Conservation (phyloP, 2,797 vertebrate species). For the Semotilus atromaculatus region DNA sequence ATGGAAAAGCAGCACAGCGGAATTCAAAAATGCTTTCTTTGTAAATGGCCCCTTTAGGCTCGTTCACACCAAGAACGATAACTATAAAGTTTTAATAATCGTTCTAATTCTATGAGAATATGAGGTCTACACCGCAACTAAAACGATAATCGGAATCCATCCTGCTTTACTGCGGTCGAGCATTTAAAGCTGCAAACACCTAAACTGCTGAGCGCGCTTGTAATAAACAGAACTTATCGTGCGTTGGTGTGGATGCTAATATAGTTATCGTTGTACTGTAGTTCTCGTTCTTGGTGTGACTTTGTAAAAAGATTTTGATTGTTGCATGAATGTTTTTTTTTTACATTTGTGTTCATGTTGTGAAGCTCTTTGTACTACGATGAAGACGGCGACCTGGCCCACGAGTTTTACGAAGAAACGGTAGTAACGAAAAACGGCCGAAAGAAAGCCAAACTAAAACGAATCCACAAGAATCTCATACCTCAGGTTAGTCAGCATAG, state of each 20-base stretch:
- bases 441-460: slow-evolving; percentile 94
- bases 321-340: not conserved
- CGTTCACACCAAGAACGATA: not conserved
- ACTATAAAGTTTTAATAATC: not conserved
- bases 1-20: no score
- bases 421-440: slow-evolving; percentile 95
- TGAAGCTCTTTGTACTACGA: slow-evolving; percentile 94
- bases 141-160: not conserved
- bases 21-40: no score
- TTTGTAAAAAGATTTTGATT: not conserved
- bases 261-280: no score
- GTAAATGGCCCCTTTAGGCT: not conserved
- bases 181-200: not conserved
- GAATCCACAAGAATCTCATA: slow-evolving; percentile 95
- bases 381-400: slow-evolving; percentile 96
- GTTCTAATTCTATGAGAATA: not conserved
- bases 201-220: not conserved
- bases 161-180: not conserved
- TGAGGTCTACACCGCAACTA: not conserved
- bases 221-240: not conserved
- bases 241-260: not conserved
- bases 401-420: slow-evolving; percentile 97
- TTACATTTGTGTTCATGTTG: not conserved
- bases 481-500: slow-evolving; percentile 84
- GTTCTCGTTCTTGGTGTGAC: not conserved